A percentile compares a stretch with the other conserved stretches of the same genome.
Conservation (phyloP, 2,888 invertebrate species). For the Cheilosia urbana region DNA sequence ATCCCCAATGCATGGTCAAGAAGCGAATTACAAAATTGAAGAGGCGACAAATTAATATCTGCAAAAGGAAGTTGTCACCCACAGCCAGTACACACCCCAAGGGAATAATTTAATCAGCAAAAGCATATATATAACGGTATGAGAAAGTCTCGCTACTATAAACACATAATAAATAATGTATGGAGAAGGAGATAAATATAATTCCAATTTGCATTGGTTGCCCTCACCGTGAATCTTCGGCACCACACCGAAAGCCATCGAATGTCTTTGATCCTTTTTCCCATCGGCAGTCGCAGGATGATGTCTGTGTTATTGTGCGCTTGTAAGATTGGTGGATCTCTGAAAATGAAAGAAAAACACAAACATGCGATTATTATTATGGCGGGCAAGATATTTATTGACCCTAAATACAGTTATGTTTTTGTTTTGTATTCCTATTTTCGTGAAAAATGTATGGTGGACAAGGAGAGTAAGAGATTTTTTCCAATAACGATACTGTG, state of each 20-base stretch:
- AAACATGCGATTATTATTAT: conserved; percentile 4
- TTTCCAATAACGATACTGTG: no score
- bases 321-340: conserved; percentile 91
- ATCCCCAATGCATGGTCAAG: conserved; percentile 28
- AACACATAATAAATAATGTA: not conserved
- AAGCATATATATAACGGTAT: no score
- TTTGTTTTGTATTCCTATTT: not conserved
- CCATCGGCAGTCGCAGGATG: conserved; percentile 92
- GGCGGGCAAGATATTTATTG: conserved; percentile 1
- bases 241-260: conserved; percentile 97
- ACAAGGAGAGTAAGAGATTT: no score
- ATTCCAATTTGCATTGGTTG: conserved; percentile 44
- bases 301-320: conserved; percentile 91
- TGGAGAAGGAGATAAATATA: conserved; percentile 19
- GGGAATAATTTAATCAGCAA: conserved; percentile 42
- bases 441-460: no score
- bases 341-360: conserved; percentile 84
- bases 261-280: conserved; percentile 93
- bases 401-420: not conserved
- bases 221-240: conserved; percentile 92
- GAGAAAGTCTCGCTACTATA: not conserved
- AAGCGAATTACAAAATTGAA: conserved; percentile 60
- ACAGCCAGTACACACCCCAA: not conserved
- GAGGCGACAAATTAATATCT: conserved; percentile 28
- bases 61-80: not conserved